These are phyloP conservation scores for Pycnomerus fuliginosus DNA, from an alignment of 2,888 invertebrate species.

Conservation along the genomic window DNA sequence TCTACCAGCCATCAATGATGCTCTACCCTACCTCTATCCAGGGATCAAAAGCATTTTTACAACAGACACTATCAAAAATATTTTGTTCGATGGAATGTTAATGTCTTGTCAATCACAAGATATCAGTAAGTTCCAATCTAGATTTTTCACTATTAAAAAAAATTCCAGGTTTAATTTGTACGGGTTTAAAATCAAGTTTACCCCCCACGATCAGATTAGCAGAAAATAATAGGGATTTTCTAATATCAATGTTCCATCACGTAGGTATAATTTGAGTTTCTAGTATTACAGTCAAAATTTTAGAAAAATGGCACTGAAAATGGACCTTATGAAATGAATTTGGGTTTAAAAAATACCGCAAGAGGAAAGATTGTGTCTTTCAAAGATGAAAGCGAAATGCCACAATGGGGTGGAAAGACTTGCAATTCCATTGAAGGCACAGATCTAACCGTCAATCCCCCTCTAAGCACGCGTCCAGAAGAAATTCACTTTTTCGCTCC, in stretches of 20 bases:
- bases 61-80: slow-evolving; percentile 44
- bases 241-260: slow-evolving; percentile 15
- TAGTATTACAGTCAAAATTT: slow-evolving; percentile 11
- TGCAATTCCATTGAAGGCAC: slow-evolving; percentile 60
- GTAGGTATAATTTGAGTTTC: slow-evolving; percentile 2
- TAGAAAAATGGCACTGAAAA: slow-evolving; percentile 58
- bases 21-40: slow-evolving; percentile 39
- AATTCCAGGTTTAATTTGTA: slow-evolving; percentile 11
- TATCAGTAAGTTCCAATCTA: slow-evolving; percentile 51
- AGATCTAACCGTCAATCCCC: slow-evolving; percentile 56
- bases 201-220: slow-evolving; percentile 8
- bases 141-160: slow-evolving; percentile 1
- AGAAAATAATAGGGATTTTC: slow-evolving; percentile 8
- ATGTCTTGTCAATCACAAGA: slow-evolving; percentile 56
- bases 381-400: slow-evolving; percentile 48
- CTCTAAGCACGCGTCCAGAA: slow-evolving; percentile 41
- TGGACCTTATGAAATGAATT: slow-evolving; percentile 59
- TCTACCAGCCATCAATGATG: slow-evolving; percentile 54
- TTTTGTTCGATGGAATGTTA: slow-evolving; percentile 60
- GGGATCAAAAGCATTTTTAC: slow-evolving; percentile 7
- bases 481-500: slow-evolving; percentile 56
- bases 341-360: slow-evolving; percentile 55
- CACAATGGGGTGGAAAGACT: slow-evolving; percentile 49
- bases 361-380: slow-evolving; percentile 57
- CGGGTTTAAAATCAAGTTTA: slow-evolving; percentile 1